Evolutionary conservation across 1,140 invertebrate species (phyloP).

Genomic region (Piezodorus guildinii): DNA sequence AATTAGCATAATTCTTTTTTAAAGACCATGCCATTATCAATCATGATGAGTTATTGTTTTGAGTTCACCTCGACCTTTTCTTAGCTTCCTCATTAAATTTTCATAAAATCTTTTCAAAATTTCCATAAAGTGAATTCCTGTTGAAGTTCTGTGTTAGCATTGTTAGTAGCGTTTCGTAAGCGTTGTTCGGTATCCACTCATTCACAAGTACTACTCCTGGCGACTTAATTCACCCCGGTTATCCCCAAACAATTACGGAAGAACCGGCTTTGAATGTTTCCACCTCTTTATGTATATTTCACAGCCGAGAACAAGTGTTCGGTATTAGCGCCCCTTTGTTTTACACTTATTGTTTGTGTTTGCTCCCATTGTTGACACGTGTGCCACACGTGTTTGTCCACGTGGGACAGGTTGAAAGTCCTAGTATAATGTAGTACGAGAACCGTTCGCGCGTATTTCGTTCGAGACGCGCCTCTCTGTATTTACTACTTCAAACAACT

Average conservation of each 20-base stretch:
- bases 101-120: background rate
- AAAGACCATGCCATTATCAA: too few species aligned
- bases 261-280: background rate
- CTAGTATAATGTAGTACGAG: background rate
- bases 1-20: too few species aligned
- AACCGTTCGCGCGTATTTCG: too few species aligned
- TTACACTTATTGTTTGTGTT: slow-evolving; percentile 9
- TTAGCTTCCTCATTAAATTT: background rate
- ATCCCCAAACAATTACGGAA: background rate
- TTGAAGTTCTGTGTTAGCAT: background rate
- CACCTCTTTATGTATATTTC: slow-evolving; percentile 1
- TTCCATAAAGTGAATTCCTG: background rate
- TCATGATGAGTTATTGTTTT: too few species aligned
- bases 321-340: slow-evolving; percentile 10
- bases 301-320: slow-evolving; percentile 3
- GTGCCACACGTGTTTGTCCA: slow-evolving; percentile 7
- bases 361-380: slow-evolving; percentile 11
- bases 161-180: background rate
- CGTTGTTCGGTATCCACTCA: background rate
- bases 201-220: background rate
- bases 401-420: slow-evolving; percentile 12
- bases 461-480: too few species aligned
- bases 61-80: background rate
- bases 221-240: background rate
- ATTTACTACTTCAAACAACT: too few species aligned